Conservation (phyloP, 2,888 invertebrate species). For the Ophion slaviceki region DNA sequence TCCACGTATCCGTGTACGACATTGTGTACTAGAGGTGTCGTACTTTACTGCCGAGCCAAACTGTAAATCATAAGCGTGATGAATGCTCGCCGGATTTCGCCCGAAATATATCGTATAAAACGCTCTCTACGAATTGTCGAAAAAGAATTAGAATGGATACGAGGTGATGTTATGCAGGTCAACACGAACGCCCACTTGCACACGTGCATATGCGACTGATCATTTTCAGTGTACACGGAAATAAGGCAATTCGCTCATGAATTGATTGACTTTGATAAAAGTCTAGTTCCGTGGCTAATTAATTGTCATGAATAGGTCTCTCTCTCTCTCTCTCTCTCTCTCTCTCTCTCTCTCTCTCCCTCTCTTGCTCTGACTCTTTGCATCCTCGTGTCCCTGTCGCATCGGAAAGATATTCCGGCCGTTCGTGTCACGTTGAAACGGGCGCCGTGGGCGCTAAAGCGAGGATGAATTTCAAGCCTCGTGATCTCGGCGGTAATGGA, state of each 20-base stretch:
- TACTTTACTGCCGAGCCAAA: constrained; percentile 65
- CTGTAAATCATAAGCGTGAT: constrained; percentile 79
- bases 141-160: constrained; percentile 20
- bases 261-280: no score
- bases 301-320: no score
- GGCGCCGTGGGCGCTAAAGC: constrained; percentile 65
- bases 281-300: no score
- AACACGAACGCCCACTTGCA: not conserved
- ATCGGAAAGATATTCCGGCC: not conserved
- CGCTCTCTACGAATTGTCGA: constrained; percentile 72
- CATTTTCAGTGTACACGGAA: no score
- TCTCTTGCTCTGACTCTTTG: no score
- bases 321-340: no score
- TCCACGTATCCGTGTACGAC: constrained; percentile 36
- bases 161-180: constrained; percentile 2
- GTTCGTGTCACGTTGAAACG: constrained; percentile 24
- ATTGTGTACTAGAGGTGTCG: constrained; percentile 7
- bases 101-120: constrained; percentile 68
- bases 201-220: not conserved
- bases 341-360: no score
- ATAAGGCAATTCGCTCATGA: no score
- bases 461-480: constrained; percentile 65
- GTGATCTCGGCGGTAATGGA: constrained; percentile 62
- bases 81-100: constrained; percentile 74
- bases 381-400: no score